Conservation (phyloP, 2,888 invertebrate genomes). For the Eulithis prunata region DNA sequence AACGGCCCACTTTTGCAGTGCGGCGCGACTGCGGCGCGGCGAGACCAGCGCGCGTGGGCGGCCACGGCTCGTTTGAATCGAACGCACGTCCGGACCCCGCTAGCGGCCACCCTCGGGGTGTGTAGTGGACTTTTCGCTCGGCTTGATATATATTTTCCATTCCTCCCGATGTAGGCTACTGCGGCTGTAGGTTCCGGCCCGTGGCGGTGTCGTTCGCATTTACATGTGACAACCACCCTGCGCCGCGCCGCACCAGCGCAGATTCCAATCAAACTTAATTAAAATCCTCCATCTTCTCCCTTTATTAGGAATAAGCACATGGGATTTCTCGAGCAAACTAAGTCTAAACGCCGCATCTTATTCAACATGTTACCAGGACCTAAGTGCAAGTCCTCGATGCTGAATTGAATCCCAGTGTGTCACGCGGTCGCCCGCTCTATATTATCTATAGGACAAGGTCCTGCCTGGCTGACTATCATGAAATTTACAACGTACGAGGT, state of each 20-base stretch:
- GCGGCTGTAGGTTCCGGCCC: conserved; percentile 70
- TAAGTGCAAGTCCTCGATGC: too few species aligned
- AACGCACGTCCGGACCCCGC: conserved; percentile 79
- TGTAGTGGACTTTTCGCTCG: conserved; percentile 83
- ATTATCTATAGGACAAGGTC: too few species aligned
- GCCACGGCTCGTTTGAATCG: conserved; percentile 80
- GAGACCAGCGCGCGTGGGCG: conserved; percentile 59
- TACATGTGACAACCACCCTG: conserved; percentile 68
- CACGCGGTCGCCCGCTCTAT: too few species aligned
- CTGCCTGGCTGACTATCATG: too few species aligned
- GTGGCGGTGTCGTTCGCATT: conserved; percentile 62
- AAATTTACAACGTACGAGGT: too few species aligned
- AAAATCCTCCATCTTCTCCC: conserved; percentile 48
- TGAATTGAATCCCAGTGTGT: too few species aligned
- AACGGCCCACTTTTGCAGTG: conserved; percentile 15
- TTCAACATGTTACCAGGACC: background rate
- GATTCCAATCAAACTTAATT: conserved; percentile 64
- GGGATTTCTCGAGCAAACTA: conserved; percentile 7
- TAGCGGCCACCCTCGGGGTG: conserved; percentile 71
- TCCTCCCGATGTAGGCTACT: conserved; percentile 78
- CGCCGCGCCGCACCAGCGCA: conserved; percentile 49
- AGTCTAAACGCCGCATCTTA: background rate
- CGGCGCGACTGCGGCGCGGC: conserved; percentile 47
- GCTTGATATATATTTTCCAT: conserved; percentile 83
- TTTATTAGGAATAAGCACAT: conserved; percentile 30